A percentile compares a stretch with the other conserved stretches of the same genome.
These are phyloP conservation scores for Platynereis dumerilii DNA, from an alignment of 2,888 invertebrate species.

Conservation along the genomic window DNA sequence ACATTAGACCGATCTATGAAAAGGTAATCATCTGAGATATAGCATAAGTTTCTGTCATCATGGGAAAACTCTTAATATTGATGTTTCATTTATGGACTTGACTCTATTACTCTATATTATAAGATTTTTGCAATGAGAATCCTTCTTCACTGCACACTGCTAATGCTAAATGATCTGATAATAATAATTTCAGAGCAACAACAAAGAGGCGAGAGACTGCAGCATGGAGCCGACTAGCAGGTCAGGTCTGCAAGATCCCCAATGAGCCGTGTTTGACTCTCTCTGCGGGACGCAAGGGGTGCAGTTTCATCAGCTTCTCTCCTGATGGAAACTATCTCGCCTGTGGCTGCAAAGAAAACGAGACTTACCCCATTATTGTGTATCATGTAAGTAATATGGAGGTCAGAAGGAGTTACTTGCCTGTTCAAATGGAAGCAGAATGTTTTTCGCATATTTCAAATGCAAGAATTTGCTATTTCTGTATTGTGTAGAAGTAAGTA, in stretches of 20 bases:
- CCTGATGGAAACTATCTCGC: slow-evolving; percentile 58
- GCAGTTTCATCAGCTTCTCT: slow-evolving; percentile 61
- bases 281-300: slow-evolving; percentile 57
- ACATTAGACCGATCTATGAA: slow-evolving; percentile 26
- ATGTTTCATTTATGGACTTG: too few species aligned
- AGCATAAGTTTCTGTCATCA: too few species aligned
- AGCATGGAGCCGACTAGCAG: slow-evolving; percentile 67
- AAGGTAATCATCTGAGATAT: slow-evolving; percentile 10
- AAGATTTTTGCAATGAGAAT: too few species aligned
- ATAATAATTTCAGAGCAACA: not conserved
- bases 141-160: too few species aligned
- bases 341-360: slow-evolving; percentile 36
- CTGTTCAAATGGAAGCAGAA: too few species aligned
- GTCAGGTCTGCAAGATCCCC: slow-evolving; percentile 72
- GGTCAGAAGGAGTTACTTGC: too few species aligned
- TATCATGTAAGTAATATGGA: slow-evolving; percentile 33
- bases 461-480: too few species aligned
- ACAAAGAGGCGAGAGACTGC: slow-evolving; percentile 30
- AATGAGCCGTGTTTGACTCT: slow-evolving; percentile 61
- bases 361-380: slow-evolving; percentile 34
- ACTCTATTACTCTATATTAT: too few species aligned
- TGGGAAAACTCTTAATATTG: too few species aligned
- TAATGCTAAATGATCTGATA: too few species aligned
- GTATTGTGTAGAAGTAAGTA: too few species aligned
- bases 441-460: too few species aligned